Base-by-base conservation (phyloP, 2,888 invertebrate species). In the Oscheius sp. region DNA sequence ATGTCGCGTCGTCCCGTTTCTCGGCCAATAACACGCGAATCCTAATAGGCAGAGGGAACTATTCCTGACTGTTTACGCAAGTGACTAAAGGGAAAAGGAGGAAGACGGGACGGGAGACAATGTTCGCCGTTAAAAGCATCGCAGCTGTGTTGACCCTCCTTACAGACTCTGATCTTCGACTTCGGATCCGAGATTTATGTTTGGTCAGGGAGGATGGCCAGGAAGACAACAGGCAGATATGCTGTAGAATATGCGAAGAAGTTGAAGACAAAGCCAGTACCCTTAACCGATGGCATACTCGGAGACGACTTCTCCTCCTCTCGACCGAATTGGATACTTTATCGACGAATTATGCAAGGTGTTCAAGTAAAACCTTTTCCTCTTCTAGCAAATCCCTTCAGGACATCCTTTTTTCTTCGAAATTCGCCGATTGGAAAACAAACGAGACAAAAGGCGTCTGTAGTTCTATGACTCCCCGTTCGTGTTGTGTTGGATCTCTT, bases 151-250 rank as follows among this genome's bases (percentile, higher is more conserved):
- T n/a, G n/a, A 14, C 30, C 41, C 17, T 36, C 22, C 4, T 70
- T 78, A 70, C 45, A 82, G 78, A 74, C 77, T 24, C 63, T 83
- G 2, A 77, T 83, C 38, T 74, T 81, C 45, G 80, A 83, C 67
- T 83, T 83, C 61, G 79, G 82, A 32, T 73, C 80, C n/a, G 83
- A 83, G 67, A 71, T 83, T 17, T 83, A 81, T 67, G 72, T 80
- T 26, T 83, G 83, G 83, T 68, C 75, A 22, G 83, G 83, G 3
- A 59, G 77, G 22, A 49, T 73, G 17, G 77, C 80, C 9, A 71
- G 72, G 30, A 78, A 80, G 44, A 64, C 73, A 14, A 70, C 72
- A 30, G 66, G 71, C 8, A 73, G 70, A 24, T 73, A 72, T 54
- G 82, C 80, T 0, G 28, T 69, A 41, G 78, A 77, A 24, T 81